These are phyloP conservation scores for Cydia splendana DNA, from an alignment of 1,140 invertebrate species.

Conservation along the genomic window DNA sequence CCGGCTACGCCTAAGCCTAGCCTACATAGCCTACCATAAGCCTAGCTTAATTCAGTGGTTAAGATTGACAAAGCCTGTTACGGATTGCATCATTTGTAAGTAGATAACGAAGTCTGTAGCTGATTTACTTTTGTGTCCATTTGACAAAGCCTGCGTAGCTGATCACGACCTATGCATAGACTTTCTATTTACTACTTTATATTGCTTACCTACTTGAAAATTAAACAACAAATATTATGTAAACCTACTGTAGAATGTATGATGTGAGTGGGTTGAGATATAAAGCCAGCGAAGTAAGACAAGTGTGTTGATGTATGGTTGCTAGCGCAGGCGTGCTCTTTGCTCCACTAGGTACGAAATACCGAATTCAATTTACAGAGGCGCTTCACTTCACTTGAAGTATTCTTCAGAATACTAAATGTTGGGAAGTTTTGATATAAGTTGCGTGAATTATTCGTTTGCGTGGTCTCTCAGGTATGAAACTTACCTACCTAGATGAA, in stretches of 20 bases:
- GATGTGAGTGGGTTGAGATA: not conserved
- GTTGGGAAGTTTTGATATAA: constrained; percentile 9
- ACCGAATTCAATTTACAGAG: constrained; percentile 21
- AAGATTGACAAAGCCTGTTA: too few species aligned
- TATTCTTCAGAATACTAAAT: constrained; percentile 27
- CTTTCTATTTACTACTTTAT: too few species aligned
- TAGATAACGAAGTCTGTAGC: too few species aligned
- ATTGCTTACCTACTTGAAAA: too few species aligned
- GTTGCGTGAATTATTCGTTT: constrained; percentile 27
- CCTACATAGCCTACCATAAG: too few species aligned
- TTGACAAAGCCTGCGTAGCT: too few species aligned
- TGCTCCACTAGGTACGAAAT: constrained; percentile 4
- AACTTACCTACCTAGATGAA: not conserved
- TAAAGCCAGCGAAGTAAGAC: constrained; percentile 7
- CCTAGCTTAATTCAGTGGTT: too few species aligned
- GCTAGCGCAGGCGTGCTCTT: not conserved
- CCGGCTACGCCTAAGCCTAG: too few species aligned
- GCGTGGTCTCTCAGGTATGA: constrained; percentile 1
- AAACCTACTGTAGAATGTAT: not conserved
- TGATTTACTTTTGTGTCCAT: too few species aligned
- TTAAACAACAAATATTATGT: too few species aligned
- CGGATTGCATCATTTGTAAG: too few species aligned
- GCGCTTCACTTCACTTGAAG: constrained; percentile 26
- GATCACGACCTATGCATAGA: too few species aligned
- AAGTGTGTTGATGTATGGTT: constrained; percentile 23